A percentile compares a stretch with the other conserved stretches of the same genome.
Conservation (phyloP, 2,113 vertebrate genomes). For the Paramisgurnus dabryanus region DNA sequence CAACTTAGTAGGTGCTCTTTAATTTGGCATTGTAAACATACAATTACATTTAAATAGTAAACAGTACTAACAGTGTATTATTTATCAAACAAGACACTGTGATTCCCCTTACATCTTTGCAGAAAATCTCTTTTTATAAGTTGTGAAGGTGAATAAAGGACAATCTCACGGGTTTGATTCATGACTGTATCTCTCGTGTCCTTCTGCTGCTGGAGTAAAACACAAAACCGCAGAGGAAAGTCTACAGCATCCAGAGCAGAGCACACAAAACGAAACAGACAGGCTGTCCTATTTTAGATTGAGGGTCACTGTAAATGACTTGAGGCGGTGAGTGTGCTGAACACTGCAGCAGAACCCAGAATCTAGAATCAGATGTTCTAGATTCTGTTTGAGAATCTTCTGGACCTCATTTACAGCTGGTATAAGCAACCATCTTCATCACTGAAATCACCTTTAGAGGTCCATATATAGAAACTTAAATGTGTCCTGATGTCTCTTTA, state of each 20-base stretch:
- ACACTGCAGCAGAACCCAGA: constrained; percentile 16
- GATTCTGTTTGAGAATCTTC: neutral
- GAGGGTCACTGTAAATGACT: constrained; percentile 20
- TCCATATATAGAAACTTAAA: no score
- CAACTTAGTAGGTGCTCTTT: no score
- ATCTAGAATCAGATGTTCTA: constrained; percentile 4
- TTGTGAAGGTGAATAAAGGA: constrained; percentile 23
- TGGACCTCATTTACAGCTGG: neutral
- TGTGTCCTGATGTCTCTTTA: no score
- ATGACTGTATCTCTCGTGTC: constrained; percentile 11
- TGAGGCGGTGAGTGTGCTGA: neutral
- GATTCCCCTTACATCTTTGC: neutral
- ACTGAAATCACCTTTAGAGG: no score
- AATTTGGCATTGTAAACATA: no score
- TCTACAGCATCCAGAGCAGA: neutral
- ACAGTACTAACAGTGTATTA: neutral
- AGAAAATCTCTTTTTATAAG: neutral
- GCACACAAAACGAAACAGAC: neutral
- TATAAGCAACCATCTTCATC: neutral
- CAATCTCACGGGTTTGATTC: constrained; percentile 29
- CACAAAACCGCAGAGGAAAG: neutral
- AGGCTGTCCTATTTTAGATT: constrained; percentile 32
- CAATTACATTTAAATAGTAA: no score
- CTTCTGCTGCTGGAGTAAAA: neutral
- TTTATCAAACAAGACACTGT: neutral